Conservation (phyloP, 2,888 invertebrate species). For the Willowsia nigromaculata region DNA sequence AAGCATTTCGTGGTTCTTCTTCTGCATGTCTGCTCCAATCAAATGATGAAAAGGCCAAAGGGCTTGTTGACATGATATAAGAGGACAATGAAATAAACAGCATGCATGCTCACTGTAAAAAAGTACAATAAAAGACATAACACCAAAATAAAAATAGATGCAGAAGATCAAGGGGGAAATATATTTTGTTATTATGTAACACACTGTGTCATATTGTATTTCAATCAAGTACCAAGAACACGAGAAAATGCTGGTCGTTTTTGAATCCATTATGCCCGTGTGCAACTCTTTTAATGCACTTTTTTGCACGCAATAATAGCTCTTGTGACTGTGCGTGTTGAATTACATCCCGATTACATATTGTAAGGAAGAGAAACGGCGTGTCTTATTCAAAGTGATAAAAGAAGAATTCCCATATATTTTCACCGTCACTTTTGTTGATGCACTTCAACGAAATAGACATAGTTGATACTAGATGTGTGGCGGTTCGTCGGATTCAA, state of each 20-base stretch:
- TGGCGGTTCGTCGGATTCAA: not conserved
- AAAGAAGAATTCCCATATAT: constrained; percentile 19
- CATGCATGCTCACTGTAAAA: not conserved
- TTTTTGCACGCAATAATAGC: not conserved
- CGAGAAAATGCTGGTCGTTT: not conserved
- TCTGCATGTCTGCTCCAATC: constrained; percentile 67
- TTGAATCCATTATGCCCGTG: not conserved
- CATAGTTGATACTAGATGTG: not conserved
- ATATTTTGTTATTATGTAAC: not conserved
- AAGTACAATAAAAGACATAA: not conserved
- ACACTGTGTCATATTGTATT: constrained; percentile 9
- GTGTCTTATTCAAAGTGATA: not conserved
- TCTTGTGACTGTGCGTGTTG: not conserved
- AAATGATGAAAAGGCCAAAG: constrained; percentile 60
- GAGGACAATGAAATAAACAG: constrained; percentile 17
- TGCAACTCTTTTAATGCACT: not conserved
- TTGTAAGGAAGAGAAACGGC: not conserved
- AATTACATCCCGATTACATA: constrained; percentile 15
- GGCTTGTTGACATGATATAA: constrained; percentile 63
- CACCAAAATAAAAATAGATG: not conserved
- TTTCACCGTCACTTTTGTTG: not conserved
- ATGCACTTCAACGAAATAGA: not conserved
- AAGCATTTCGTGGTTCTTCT: constrained; percentile 21
- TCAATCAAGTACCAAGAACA: constrained; percentile 1
- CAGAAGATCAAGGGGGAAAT: not conserved